These are phyloP conservation scores for Heteronetta atricapilla DNA, from an alignment of 2,113 vertebrate species.

Conservation along the genomic window DNA sequence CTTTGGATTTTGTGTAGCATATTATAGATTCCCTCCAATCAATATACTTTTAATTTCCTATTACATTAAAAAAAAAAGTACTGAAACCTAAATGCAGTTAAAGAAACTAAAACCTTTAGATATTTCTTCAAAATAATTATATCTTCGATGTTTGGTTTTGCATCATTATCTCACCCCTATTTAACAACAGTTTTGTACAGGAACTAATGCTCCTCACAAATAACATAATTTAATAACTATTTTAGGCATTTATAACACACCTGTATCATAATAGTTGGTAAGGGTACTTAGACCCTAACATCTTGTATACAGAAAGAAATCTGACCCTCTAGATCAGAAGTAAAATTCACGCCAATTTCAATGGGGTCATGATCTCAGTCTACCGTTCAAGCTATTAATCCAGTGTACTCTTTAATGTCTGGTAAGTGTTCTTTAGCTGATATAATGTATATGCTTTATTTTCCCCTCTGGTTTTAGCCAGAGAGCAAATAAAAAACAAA, in stretches of 20 bases:
- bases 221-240: not conserved
- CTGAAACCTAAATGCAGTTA: not conserved
- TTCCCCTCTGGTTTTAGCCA: not conserved
- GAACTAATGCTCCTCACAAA: not conserved
- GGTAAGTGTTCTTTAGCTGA: not conserved
- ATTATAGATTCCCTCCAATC: not conserved
- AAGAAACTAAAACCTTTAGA: not conserved
- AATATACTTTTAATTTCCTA: not conserved
- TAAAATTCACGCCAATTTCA: not conserved
- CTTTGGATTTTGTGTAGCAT: not conserved
- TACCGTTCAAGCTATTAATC: not conserved
- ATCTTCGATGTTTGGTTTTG: not conserved
- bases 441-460: not conserved
- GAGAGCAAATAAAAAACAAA: not conserved
- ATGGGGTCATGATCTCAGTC: not conserved
- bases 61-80: not conserved
- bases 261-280: not conserved
- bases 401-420: not conserved
- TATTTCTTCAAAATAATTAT: not conserved
- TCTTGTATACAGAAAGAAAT: not conserved
- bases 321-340: not conserved
- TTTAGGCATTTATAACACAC: not conserved
- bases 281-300: not conserved
- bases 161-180: not conserved
- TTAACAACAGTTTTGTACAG: not conserved